Evolutionary conservation across 2,888 invertebrate genomes (phyloP).

Genomic region (Ephialtes manifestator): DNA sequence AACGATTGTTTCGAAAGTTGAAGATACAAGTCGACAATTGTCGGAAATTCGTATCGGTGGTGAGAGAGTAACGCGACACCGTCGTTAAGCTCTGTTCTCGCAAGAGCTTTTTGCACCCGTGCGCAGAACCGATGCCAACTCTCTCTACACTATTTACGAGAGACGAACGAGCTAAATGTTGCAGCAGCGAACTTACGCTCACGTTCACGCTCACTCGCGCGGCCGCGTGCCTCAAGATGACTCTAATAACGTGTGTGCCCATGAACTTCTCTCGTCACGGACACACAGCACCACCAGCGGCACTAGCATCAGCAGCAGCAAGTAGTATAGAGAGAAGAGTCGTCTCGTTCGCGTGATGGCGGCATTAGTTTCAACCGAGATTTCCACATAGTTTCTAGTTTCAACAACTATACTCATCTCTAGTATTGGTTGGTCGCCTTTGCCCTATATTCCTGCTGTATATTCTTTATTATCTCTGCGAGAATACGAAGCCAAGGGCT

Average conservation of each 20-base stretch:
- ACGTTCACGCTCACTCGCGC: neutral
- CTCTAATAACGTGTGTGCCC: conserved; percentile 68
- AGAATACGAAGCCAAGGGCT: conserved; percentile 43
- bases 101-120: conserved; percentile 45
- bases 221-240: conserved; percentile 50
- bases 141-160: conserved; percentile 41
- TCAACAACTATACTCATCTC: conserved; percentile 32
- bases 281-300: conserved; percentile 1
- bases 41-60: neutral
- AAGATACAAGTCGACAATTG: neutral
- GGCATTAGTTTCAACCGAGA: conserved; percentile 50
- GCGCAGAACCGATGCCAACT: conserved; percentile 59
- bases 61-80: conserved; percentile 62
- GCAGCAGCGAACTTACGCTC: conserved; percentile 44
- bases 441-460: conserved; percentile 18
- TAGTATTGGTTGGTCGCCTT: neutral
- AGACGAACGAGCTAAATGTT: conserved; percentile 60
- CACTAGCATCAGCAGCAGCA: conserved; percentile 3
- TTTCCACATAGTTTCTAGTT: conserved; percentile 63
- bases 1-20: neutral
- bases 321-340: conserved; percentile 16
- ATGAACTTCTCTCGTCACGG: conserved; percentile 66
- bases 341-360: neutral
- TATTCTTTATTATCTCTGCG: conserved; percentile 40
- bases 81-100: conserved; percentile 35